These are phyloP conservation scores for Aphidius gifuensis DNA, from an alignment of 1,140 invertebrate species.

Conservation along the genomic window DNA sequence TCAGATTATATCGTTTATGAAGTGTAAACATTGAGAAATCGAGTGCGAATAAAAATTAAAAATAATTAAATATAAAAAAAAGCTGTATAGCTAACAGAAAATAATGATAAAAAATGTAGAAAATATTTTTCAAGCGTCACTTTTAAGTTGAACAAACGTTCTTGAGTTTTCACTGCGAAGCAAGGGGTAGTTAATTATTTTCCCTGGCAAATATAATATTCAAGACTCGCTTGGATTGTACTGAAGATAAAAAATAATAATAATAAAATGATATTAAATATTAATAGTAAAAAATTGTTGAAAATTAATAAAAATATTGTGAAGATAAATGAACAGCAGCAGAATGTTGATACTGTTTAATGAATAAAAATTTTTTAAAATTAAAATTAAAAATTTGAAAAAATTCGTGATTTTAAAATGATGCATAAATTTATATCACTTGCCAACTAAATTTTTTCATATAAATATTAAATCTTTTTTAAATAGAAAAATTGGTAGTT, in stretches of 20 bases:
- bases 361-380: too few species aligned
- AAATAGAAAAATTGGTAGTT: too few species aligned
- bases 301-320: too few species aligned
- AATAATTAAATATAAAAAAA: not conserved
- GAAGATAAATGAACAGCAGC: not conserved
- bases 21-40: constrained; percentile 20
- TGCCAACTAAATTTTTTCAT: too few species aligned
- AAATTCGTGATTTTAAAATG: too few species aligned
- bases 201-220: constrained; percentile 30
- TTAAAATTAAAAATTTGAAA: too few species aligned
- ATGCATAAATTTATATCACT: too few species aligned
- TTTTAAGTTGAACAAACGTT: constrained; percentile 41
- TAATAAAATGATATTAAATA: not conserved
- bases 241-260: constrained; percentile 16
- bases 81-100: constrained; percentile 1
- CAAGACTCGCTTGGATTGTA: constrained; percentile 24
- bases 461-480: too few species aligned
- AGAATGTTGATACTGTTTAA: too few species aligned
- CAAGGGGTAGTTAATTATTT: constrained; percentile 37
- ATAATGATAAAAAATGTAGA: constrained; percentile 3
- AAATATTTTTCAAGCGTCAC: constrained; percentile 9
- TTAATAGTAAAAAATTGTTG: not conserved
- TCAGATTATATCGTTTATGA: constrained; percentile 21
- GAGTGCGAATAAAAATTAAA: not conserved
- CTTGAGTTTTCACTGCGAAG: constrained; percentile 34